Percentiles rank a stretch among this genome's conserved stretches.
Evolutionary conservation across 1,140 invertebrate species (phyloP).

Genomic region (Aradophagus sp.): DNA sequence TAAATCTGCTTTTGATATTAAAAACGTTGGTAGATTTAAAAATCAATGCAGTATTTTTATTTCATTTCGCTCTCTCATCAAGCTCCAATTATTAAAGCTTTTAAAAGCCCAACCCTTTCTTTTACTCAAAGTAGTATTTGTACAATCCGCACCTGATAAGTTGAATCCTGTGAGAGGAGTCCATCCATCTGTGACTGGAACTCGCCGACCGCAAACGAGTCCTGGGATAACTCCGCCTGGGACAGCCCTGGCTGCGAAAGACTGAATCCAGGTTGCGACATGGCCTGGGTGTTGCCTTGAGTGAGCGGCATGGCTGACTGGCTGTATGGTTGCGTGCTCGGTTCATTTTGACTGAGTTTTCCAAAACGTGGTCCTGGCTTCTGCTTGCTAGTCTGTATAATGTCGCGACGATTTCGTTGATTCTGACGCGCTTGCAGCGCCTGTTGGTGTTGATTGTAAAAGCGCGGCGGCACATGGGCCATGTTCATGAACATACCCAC

Average conservation of each 20-base stretch:
- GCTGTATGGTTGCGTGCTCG: conserved; percentile 79
- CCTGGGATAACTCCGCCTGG: conserved; percentile 89
- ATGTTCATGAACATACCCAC: conserved; percentile 97
- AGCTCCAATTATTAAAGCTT: too few relatives aligned
- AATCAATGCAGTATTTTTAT: too few relatives aligned
- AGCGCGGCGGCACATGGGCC: conserved; percentile 89
- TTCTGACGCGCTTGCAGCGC: conserved; percentile 78
- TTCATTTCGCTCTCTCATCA: too few relatives aligned
- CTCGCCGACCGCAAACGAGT: conserved; percentile 88
- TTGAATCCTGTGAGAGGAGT: conserved; percentile 94
- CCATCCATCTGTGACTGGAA: conserved; percentile 96
- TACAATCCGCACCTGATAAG: conserved; percentile 89
- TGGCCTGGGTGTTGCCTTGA: conserved; percentile 81
- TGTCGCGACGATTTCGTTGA: conserved; percentile 66
- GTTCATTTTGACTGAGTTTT: conserved; percentile 71
- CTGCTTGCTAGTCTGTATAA: conserved; percentile 43
- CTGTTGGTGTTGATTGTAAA: conserved; percentile 89
- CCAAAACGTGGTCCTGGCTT: conserved; percentile 63
- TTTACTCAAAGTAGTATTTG: too few relatives aligned
- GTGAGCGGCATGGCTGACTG: conserved; percentile 78
- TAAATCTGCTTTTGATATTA: too few relatives aligned
- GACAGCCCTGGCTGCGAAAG: conserved; percentile 80
- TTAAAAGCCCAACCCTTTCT: too few relatives aligned
- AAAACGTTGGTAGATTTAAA: too few relatives aligned
- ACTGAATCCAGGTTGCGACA: conserved; percentile 80